phyloP scores from a whole-genome alignment of 2,113 vertebrate species.

The Gopherus evgoodei region DNA sequence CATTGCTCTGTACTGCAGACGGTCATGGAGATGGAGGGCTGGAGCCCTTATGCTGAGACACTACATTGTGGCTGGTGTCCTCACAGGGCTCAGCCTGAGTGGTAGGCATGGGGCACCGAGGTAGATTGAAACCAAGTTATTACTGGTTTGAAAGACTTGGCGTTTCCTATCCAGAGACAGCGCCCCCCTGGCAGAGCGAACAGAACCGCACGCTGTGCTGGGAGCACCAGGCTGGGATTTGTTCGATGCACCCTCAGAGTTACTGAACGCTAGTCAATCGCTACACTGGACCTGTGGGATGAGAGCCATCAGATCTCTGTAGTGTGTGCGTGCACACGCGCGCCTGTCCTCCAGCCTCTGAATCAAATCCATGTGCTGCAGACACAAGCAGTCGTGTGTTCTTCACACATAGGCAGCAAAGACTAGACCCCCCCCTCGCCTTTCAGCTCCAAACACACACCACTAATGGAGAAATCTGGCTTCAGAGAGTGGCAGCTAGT shows the following conservation, averaged over 20 bases:
- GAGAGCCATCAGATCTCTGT: constrained; percentile 1
- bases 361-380: background rate
- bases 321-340: background rate
- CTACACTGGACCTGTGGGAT: background rate
- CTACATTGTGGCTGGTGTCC: background rate
- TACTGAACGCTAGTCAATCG: constrained; percentile 26
- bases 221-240: background rate
- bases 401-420: too few relatives aligned
- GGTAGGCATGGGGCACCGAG: background rate
- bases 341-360: background rate
- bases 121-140: background rate
- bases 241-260: background rate
- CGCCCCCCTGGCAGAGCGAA: background rate
- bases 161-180: fast-evolving
- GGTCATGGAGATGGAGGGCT: background rate
- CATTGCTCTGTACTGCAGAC: fast-evolving
- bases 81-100: background rate
- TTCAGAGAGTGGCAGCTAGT: background rate
- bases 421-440: too few relatives aligned
- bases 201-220: background rate
- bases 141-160: background rate
- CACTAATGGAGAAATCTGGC: too few relatives aligned
- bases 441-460: too few relatives aligned
- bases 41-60: background rate
- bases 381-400: background rate